These are phyloP conservation scores for Cynaeus angustus DNA, from an alignment of 2,888 invertebrate genomes.

Conservation along the genomic window DNA sequence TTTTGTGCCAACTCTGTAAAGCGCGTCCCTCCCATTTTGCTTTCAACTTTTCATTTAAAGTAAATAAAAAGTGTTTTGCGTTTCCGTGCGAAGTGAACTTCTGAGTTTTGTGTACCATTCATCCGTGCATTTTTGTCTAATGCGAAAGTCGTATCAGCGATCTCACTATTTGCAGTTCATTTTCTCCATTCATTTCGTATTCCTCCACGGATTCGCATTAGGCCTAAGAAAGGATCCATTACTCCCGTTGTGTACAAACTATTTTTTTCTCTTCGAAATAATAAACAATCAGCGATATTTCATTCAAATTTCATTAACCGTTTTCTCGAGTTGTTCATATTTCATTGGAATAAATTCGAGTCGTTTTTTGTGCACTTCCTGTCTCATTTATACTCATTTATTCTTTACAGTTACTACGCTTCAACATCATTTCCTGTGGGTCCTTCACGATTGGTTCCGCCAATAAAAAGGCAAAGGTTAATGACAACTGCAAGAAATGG, in stretches of 20 bases:
- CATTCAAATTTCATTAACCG: conserved; percentile 49
- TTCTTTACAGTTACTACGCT: conserved; percentile 77
- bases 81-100: conserved; percentile 39
- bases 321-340: conserved; percentile 48
- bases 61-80: conserved; percentile 44
- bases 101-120: conserved; percentile 25
- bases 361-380: conserved; percentile 35
- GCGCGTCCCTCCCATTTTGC: conserved; percentile 31
- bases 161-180: conserved; percentile 38
- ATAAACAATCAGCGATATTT: conserved; percentile 40
- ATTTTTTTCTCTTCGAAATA: too few species aligned
- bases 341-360: conserved; percentile 50
- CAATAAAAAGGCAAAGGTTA: conserved; percentile 77
- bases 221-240: conserved; percentile 41
- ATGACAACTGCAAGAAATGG: conserved; percentile 73
- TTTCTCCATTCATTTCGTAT: conserved; percentile 40
- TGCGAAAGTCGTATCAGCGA: conserved; percentile 21
- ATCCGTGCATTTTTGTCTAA: conserved; percentile 37
- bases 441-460: conserved; percentile 76
- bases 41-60: conserved; percentile 40
- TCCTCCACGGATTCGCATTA: conserved; percentile 37
- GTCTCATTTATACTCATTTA: conserved; percentile 52
- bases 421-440: conserved; percentile 74
- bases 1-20: conserved; percentile 25
- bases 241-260: too few species aligned